Evolutionary conservation across 2,888 invertebrate genomes (phyloP).

Genomic region (Volucella zonaria): DNA sequence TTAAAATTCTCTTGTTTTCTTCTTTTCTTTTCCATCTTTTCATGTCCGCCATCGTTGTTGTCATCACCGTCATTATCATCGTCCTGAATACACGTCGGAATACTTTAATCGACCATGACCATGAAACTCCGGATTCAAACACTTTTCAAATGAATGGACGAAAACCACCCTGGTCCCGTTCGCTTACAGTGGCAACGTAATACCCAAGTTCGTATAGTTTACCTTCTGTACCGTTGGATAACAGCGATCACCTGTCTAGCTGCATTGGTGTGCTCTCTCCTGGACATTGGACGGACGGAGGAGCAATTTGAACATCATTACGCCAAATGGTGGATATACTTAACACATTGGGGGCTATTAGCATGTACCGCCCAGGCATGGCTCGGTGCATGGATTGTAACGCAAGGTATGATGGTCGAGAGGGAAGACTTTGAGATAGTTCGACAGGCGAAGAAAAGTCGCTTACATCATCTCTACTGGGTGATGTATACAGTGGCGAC

Average conservation of each 20-base stretch:
- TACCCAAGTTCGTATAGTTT: conserved; percentile 83
- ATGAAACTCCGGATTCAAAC: conserved; percentile 33
- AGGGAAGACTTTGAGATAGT: conserved; percentile 83
- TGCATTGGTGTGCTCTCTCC: conserved; percentile 82
- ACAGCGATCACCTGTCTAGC: conserved; percentile 82
- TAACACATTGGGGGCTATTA: conserved; percentile 82
- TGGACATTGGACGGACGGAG: conserved; percentile 82
- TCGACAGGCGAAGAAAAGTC: conserved; percentile 82
- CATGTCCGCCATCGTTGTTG: conserved; percentile 21
- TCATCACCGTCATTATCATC: conserved; percentile 23
- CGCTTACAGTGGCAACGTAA: conserved; percentile 81
- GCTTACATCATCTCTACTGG: conserved; percentile 82
- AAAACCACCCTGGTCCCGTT: conserved; percentile 4
- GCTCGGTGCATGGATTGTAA: conserved; percentile 83
- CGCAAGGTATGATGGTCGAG: conserved; percentile 83
- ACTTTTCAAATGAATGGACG: conserved; percentile 2
- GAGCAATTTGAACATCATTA: conserved; percentile 82
- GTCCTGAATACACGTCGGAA: too few species aligned
- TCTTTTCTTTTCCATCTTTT: conserved; percentile 39
- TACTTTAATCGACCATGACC: conserved; percentile 41
- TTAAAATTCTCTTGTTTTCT: conserved; percentile 47
- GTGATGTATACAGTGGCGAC: conserved; percentile 82
- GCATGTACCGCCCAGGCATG: conserved; percentile 82
- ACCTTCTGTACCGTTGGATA: conserved; percentile 82
- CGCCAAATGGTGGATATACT: conserved; percentile 83